Percentiles rank a stretch among this genome's conserved stretches.
phyloP scores from a whole-genome alignment of 2,113 vertebrate species.

The Peucedramus taeniatus region DNA sequence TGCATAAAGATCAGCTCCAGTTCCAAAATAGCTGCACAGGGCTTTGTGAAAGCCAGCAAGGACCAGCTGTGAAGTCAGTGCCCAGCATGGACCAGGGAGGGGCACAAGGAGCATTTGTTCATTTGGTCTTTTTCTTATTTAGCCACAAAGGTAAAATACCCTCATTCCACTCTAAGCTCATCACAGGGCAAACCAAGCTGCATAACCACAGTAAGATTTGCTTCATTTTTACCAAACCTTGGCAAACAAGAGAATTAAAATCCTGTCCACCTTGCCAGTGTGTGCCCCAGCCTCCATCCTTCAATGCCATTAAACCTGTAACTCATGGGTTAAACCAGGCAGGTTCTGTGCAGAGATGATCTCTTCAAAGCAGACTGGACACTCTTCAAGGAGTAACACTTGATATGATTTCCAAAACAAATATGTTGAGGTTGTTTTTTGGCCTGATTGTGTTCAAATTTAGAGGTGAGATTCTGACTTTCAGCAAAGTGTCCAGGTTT shows the following conservation, averaged over 20 bases:
- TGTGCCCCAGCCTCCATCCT: background rate
- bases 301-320: background rate
- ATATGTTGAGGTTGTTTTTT: background rate
- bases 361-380: background rate
- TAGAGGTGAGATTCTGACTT: background rate
- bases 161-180: background rate
- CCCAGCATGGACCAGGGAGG: background rate
- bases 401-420: background rate
- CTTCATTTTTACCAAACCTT: background rate
- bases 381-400: background rate
- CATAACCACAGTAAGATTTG: background rate
- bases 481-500: background rate
- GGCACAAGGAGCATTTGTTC: background rate
- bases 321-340: rapidly evolving
- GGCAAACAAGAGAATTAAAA: background rate
- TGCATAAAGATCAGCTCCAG: conserved; percentile 5
- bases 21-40: conserved; percentile 16
- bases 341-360: background rate
- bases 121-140: conserved; percentile 1
- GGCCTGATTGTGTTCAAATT: background rate
- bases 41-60: background rate
- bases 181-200: background rate
- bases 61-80: background rate
- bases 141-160: background rate
- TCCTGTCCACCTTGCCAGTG: background rate